Evolutionary conservation across 2,888 invertebrate species (phyloP).

Genomic region (Eutolmus rufibarbis): DNA sequence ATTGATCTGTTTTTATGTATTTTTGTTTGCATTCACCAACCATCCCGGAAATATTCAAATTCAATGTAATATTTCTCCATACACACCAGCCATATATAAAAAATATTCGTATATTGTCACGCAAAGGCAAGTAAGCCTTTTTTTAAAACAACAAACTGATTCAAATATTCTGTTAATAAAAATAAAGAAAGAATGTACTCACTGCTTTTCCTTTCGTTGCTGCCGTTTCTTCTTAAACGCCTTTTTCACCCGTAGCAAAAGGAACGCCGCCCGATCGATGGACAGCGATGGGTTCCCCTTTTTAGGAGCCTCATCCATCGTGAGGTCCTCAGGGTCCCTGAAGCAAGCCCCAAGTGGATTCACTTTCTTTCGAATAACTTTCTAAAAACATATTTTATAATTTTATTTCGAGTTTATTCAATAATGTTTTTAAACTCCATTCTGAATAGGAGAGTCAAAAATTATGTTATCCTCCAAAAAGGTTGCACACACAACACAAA

Average conservation of each 20-base stretch:
- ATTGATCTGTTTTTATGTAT: neutral
- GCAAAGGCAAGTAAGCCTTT: neutral
- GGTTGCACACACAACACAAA: neutral
- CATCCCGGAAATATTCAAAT: neutral
- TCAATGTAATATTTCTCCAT: neutral
- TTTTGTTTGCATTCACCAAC: neutral
- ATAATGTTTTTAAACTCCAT: neutral
- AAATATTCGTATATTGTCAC: neutral
- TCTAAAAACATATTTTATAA: constrained; percentile 19
- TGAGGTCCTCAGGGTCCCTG: constrained; percentile 49
- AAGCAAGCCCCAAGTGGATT: constrained; percentile 50
- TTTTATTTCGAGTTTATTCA: neutral
- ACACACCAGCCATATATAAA: neutral
- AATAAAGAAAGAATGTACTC: constrained; percentile 61
- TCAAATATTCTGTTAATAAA: neutral
- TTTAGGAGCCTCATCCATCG: constrained; percentile 55
- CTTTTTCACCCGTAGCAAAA: constrained; percentile 84
- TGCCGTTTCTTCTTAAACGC: constrained; percentile 91
- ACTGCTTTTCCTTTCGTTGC: constrained; percentile 86
- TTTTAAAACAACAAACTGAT: neutral
- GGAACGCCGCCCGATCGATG: constrained; percentile 88
- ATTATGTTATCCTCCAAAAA: neutral
- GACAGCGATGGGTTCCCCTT: constrained; percentile 69
- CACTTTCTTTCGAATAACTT: constrained; percentile 44
- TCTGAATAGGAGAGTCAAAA: neutral